Evolutionary conservation across 1,140 invertebrate species (phyloP), one percentile per base, ranked within the genome.

Genomic region (Trypoxylus dichotomus): DNA sequence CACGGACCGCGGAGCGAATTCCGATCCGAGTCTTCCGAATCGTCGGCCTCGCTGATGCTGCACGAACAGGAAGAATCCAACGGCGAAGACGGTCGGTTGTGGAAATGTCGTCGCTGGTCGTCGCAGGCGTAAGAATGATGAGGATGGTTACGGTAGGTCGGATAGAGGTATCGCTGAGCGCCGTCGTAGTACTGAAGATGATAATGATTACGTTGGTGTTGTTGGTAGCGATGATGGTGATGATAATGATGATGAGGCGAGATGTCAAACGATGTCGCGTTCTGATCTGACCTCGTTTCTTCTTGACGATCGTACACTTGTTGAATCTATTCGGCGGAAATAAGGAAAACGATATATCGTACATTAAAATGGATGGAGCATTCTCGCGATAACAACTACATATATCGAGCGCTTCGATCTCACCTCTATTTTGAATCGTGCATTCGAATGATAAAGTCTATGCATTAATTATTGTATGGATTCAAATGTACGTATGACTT

Each of bases 1-100:
- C 84, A 85, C 19, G 84, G 83, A 41, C 83, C 83, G 11, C 83
- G 79, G 10, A 83, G 77, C 29, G 79, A 75, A 21, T 74, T 80
- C 74, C 78, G 77, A 5, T 74, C 63, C n/a, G 76, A 80, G 71
- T 84, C 82, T 7, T 25, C 47, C 42, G 78, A 82, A 72, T 83
- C 82, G 19, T 29, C 60, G 54, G 76, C 81, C 21, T 79, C 79
- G 15, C 82, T 81, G n/a, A n/a, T n/a, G 74, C 83, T 84, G 72
- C 83, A 84, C 15, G 83, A 84, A 47, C 83, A 85, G 6, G 84
- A n/a, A n/a, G n/a, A 83, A 74, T 83, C 84, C 15, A 80, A 74
- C 32, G 82, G 79, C 32, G 80, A 76, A 42, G 29, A 43, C 8
- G 68, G 58, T 60, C 79, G 78, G 73, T 83, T 6, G 63, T 60